These are phyloP conservation scores for Eupithecia vulgata DNA, from an alignment of 2,888 invertebrate genomes.

Conservation along the genomic window DNA sequence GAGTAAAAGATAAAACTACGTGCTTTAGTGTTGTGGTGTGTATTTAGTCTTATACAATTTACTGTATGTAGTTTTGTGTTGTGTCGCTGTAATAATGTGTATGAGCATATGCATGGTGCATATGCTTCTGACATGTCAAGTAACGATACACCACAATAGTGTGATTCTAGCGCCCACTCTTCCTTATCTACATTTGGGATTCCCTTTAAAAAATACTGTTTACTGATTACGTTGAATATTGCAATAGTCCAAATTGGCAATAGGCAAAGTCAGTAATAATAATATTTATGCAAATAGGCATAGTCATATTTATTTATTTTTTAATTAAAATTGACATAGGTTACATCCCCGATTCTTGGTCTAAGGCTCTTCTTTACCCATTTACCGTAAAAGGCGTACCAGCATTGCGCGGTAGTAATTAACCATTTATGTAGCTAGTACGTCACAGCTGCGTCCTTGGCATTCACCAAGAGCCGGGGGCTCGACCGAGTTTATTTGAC, in stretches of 20 bases:
- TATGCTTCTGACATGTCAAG: too few relatives aligned
- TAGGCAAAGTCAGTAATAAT: neutral
- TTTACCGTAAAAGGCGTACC: constrained; percentile 20
- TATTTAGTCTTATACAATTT: too few relatives aligned
- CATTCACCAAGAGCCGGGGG: constrained; percentile 53
- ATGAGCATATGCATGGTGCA: too few relatives aligned
- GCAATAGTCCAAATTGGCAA: neutral
- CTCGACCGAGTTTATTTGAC: constrained; percentile 47
- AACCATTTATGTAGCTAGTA: constrained; percentile 24
- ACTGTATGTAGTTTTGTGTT: too few relatives aligned
- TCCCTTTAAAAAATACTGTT: too few relatives aligned
- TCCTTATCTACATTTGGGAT: too few relatives aligned
- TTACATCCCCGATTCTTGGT: neutral
- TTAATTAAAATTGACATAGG: neutral
- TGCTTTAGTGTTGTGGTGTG: too few relatives aligned
- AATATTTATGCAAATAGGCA: neutral
- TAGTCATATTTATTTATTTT: neutral
- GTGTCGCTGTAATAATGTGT: too few relatives aligned
- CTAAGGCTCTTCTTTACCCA: neutral
- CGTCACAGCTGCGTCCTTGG: constrained; percentile 51
- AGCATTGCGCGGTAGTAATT: constrained; percentile 29
- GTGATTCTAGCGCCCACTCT: neutral
- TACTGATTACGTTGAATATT: neutral
- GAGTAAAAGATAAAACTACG: too few relatives aligned
- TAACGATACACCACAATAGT: neutral